Conservation (phyloP, 1,140 invertebrate genomes). For the Rhagoletis zephyria region DNA sequence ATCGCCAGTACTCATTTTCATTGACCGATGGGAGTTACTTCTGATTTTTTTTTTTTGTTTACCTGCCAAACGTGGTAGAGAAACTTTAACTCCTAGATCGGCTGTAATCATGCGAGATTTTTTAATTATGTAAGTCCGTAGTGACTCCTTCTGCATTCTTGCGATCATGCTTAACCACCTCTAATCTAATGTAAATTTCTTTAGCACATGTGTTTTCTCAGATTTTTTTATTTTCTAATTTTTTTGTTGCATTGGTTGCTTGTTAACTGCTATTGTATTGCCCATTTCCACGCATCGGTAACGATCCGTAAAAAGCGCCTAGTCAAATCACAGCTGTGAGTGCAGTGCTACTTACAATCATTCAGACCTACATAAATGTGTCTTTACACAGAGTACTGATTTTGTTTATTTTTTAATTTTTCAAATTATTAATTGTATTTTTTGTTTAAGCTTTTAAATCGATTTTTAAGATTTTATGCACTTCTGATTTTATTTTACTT, state of each 20-base stretch:
- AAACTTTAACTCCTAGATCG: too few species aligned
- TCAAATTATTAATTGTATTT: neutral
- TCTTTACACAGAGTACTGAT: neutral
- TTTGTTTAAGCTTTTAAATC: neutral
- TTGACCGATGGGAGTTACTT: too few species aligned
- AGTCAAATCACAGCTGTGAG: neutral
- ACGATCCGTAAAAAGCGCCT: neutral
- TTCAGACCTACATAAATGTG: neutral
- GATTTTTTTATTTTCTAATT: neutral
- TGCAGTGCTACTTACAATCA: too few species aligned
- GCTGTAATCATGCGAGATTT: too few species aligned
- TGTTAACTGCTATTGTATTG: neutral
- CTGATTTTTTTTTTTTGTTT: too few species aligned
- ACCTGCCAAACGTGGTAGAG: too few species aligned
- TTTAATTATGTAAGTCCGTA: too few species aligned
- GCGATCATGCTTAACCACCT: too few species aligned
- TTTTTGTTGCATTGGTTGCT: neutral
- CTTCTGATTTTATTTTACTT: too few species aligned
- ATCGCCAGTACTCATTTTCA: too few species aligned
- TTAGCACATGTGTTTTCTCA: neutral
- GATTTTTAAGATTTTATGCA: neutral
- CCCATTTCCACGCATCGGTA: neutral
- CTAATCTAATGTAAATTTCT: neutral
- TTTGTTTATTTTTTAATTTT: neutral
- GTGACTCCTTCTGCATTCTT: too few species aligned